Base-by-base conservation (phyloP, 1,140 invertebrate species). In the Ectropis grisescens region DNA sequence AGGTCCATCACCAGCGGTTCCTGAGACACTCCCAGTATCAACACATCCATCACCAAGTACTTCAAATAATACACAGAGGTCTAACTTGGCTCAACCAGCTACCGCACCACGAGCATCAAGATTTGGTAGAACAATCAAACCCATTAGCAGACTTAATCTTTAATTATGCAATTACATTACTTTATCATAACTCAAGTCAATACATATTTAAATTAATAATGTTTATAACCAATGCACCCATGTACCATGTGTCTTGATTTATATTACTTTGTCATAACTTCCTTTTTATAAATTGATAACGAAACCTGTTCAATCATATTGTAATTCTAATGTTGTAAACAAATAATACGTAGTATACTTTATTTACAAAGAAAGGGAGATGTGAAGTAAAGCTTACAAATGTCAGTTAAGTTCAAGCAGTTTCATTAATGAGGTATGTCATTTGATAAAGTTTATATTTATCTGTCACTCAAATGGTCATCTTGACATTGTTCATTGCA, bases 71-170 rank as follows among this genome's bases (percentile, higher is more conserved):
- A 4, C 9, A 9, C 19, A 22, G 19, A 4, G 9, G 19, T 22
- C 19, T 5, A 22, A 22, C 19, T 9, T 22, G 19, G 19, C 19
- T 40, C 30, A 40, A 33, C 19, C 26, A 14, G 19, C 30, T 7
- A 34, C 27, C 14, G 32, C 27, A 30, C 19, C 14, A 34, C 6
- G 28, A 23, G 8, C 28, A 41, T 34, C 38, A 25, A 41, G 38
- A 12, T 39, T 5, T 33, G 37, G 37, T n/a, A 39, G 37, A 13
- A 28, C 29, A 28, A 33, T 39, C 7, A 39, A 39, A 39, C 30
- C 37, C 19, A 23, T 33, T 33, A 39, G 19, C 22, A 39, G 26
- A 39, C 30, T 39, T 27, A 22, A 39, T 39, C 14, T 39, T 28
- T 32, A 39, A 39, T 33, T 13, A 25, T 36, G 14, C 9, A n/a